Evolutionary conservation across 2,888 invertebrate genomes (phyloP).

Genomic region (Amphipyra berbera): DNA sequence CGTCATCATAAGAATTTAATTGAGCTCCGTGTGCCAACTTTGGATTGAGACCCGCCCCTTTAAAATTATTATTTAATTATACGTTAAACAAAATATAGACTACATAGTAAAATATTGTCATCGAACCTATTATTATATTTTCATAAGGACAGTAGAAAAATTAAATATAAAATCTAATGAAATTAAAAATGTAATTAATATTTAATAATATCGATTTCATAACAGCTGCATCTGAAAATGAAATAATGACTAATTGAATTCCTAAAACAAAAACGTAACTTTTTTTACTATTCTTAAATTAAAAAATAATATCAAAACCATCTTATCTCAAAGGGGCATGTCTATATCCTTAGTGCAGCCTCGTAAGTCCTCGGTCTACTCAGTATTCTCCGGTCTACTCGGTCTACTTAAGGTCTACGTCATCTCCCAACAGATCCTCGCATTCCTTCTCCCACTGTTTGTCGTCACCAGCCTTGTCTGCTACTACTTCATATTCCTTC

Average conservation of each 20-base stretch:
- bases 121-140: no score
- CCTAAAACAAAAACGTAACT: constrained; percentile 10
- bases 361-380: constrained; percentile 34
- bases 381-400: constrained; percentile 35
- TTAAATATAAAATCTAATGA: no score
- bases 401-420: constrained; percentile 90
- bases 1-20: constrained; percentile 60
- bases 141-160: no score
- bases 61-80: neutral
- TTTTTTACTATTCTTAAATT: neutral
- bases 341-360: constrained; percentile 28
- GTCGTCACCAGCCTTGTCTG: constrained; percentile 82
- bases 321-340: constrained; percentile 23
- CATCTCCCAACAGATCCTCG: constrained; percentile 91
- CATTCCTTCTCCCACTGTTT: constrained; percentile 93
- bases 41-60: constrained; percentile 24
- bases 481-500: constrained; percentile 98
- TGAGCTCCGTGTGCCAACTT: constrained; percentile 55
- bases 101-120: no score
- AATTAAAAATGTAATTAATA: neutral
- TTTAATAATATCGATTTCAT: neutral
- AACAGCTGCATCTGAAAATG: neutral
- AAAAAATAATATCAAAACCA: constrained; percentile 35
- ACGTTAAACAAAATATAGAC: neutral
- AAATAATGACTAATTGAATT: neutral